These are phyloP conservation scores for Tor tambroides DNA, from an alignment of 2,113 vertebrate genomes.

Conservation along the genomic window DNA sequence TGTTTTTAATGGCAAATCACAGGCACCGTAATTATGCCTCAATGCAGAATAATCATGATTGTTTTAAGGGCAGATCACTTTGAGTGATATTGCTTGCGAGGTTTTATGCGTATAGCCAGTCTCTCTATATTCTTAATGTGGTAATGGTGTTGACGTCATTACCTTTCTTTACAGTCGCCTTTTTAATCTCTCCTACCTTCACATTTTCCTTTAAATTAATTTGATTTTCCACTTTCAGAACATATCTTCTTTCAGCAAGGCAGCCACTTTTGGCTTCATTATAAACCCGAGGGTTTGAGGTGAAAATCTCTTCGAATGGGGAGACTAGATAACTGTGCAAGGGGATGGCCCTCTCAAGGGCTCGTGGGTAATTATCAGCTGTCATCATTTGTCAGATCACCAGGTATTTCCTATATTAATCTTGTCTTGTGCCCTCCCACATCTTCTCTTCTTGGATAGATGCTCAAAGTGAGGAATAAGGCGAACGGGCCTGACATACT, in stretches of 20 bases:
- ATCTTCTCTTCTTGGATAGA: constrained; percentile 66
- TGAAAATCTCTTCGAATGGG: background rate
- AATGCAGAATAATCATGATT: constrained; percentile 55
- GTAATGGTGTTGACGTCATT: background rate
- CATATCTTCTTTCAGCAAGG: background rate
- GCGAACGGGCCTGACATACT: constrained; percentile 78
- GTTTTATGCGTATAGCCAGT: background rate
- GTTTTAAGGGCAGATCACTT: constrained; percentile 57
- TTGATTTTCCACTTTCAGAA: constrained; percentile 1
- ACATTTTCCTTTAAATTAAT: background rate
- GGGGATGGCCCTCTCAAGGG: constrained; percentile 60
- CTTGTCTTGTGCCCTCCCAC: constrained; percentile 59
- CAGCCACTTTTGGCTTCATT: background rate
- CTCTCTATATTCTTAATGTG: constrained; percentile 2
- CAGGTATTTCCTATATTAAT: constrained; percentile 87
- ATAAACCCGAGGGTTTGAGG: background rate
- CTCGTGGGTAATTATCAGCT: constrained; percentile 82
- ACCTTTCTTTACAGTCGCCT: background rate
- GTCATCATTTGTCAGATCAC: constrained; percentile 79
- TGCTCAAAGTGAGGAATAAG: constrained; percentile 69
- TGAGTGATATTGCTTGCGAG: constrained; percentile 25
- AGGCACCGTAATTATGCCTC: constrained; percentile 62
- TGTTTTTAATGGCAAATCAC: constrained; percentile 66
- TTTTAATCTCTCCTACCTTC: constrained; percentile 16
- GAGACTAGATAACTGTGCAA: constrained; percentile 44